Base-by-base conservation (phyloP, 30 jellyfish, hydroid and myxozoan genomes). In the Morbakka virulenta region DNA sequence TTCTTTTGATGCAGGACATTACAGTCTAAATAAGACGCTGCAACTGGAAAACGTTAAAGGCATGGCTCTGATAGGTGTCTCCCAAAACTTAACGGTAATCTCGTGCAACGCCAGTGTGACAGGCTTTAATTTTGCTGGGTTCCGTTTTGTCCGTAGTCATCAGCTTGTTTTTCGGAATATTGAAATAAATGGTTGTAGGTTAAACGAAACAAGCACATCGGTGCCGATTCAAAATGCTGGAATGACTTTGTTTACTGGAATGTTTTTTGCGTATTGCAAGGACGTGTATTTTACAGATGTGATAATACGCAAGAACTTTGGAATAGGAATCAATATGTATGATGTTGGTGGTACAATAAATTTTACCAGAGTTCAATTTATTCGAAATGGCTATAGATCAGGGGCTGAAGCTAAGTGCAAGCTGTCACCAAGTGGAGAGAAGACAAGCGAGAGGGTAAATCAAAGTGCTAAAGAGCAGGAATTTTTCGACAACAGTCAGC, bases 221-320 rank as follows among this genome's bases (percentile, higher is more conserved):
- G 21, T 65, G 14, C 80, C 61, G 36, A 49, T 47, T 13, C 67
- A 66, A 14, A 68, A 76, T 21, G 30, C 28, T 28, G 3, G 1
- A 14, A 64, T 77, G 86, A 73, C 51, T 65, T 61, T 82, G 47
- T 72, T 86, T n/a, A 82, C 88, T 35, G 91, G 89, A 28, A 12
- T 86, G 75, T 67, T 35, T 64, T 23, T 84, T 14, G 71, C 53
- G 11, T 67, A 51, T 24, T 35, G 80, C 24, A 52, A 32, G 20
- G 48, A 86, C 67, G 64, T 88, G 47, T 51, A 34, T 47, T 1
- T 88, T 24, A 22, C 41, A 1, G 6, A 26, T 13, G 80, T 75
- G 0, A 69, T 33, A 1, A 17, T 88, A 34, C 3, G 30, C 0
- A 32, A 41, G 26, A 64, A 85, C 2, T n/a, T 35, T 50, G 96